Base-by-base conservation (phyloP, 2,113 vertebrate species). In the Anser cygnoides region DNA sequence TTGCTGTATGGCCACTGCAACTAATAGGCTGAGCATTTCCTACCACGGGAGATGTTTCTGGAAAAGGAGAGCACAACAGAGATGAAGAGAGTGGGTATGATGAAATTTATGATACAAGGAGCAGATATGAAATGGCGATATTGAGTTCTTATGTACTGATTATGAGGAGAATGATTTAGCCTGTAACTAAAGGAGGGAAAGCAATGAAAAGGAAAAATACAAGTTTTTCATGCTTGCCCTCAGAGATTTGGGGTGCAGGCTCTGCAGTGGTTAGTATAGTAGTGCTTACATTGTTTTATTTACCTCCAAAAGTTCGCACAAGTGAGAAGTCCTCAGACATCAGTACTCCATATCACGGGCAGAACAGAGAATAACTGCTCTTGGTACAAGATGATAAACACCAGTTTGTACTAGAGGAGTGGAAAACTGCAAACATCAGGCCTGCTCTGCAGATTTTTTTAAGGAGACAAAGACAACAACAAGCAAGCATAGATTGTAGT, bases 181-280 rank as follows among this genome's bases (percentile, higher is more conserved):
- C 43, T 68, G 70, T 33, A 73, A 68, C 31, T 26, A 81, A 63
- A 84, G 37, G 37, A 90, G 14, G 20, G 9, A 31, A 4, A 26
- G 29, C 22, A 84, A 63, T 10, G 29, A 39, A 58, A 92, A 10
- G 7, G 20, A 43, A 57, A 74, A 7, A 3, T n/a, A 0, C 1
- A 59, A 29, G 6, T 55, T 70, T 13, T 31, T 86, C 33, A 29
- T 23, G 17, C 44, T 66, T 2, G 1, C 6, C 39, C 44, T 66
- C 6, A 26, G 9, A 13, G 35, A 16, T 23, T 52, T 83, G 25
- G 20, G 11, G 57, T 44, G 62, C 50, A 57, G 44, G 33, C 13
- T 46, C 46, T 25, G 31, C 20, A 57, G 2, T 5, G 0, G 66
- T 26, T 13, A n/a, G 35, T 20, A 20, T 0, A 11, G 33, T 0